phyloP scores from a whole-genome alignment of 1,140 invertebrate species.

The Dreissena polymorpha region DNA sequence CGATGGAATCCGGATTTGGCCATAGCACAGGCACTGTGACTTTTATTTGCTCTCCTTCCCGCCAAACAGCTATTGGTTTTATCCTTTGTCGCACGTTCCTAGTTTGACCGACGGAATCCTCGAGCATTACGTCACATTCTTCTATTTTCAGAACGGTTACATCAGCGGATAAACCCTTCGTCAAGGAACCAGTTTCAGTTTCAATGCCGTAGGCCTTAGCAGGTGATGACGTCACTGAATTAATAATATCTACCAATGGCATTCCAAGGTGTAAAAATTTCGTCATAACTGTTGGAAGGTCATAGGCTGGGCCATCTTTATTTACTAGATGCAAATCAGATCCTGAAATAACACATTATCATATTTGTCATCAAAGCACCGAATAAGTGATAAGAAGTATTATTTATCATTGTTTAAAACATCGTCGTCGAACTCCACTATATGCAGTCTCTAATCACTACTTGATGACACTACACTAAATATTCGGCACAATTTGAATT shows the following conservation, averaged over 20 bases:
- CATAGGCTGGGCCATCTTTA: constrained; percentile 70
- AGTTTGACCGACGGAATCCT: constrained; percentile 64
- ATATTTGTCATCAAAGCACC: no score
- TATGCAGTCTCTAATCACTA: no score
- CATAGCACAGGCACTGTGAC: constrained; percentile 51
- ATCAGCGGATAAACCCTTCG: constrained; percentile 68
- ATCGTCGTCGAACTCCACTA: no score
- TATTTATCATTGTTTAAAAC: no score
- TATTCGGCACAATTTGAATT: no score
- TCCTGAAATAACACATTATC: constrained; percentile 46
- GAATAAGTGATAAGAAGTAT: no score
- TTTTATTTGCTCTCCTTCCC: constrained; percentile 56
- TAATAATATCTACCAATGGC: constrained; percentile 69
- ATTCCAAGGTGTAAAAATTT: constrained; percentile 75
- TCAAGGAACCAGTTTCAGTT: constrained; percentile 63
- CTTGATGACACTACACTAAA: no score
- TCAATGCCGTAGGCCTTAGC: constrained; percentile 64
- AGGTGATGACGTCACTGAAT: constrained; percentile 66
- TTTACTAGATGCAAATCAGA: constrained; percentile 73
- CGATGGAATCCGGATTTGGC: constrained; percentile 58
- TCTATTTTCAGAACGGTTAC: constrained; percentile 69
- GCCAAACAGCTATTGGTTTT: constrained; percentile 71
- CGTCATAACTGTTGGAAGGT: constrained; percentile 71
- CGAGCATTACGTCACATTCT: constrained; percentile 62
- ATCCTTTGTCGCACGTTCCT: constrained; percentile 60